phyloP scores from a whole-genome alignment of 1,140 invertebrate species.

The Lepidurus packardi region DNA sequence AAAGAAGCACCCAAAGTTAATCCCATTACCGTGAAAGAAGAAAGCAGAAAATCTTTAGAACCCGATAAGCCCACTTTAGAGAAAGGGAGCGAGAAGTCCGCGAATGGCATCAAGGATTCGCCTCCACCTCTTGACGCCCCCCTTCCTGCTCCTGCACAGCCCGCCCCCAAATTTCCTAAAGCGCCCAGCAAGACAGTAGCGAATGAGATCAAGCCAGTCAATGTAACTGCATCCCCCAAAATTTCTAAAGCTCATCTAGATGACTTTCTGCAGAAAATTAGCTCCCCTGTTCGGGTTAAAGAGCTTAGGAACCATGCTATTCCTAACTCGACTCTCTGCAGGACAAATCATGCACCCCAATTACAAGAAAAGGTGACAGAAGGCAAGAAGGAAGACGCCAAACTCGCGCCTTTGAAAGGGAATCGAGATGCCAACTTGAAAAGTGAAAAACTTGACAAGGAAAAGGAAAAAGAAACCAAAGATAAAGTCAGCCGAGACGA shows the following conservation, averaged over 20 bases:
- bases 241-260: background rate
- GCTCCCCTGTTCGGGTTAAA: background rate
- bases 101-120: background rate
- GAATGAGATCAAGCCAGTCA: background rate
- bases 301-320: background rate
- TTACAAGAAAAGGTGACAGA: conserved; percentile 35
- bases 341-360: background rate
- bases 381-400: conserved; percentile 37
- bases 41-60: background rate
- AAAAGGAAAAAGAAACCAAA: background rate
- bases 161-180: background rate
- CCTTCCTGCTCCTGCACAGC: background rate
- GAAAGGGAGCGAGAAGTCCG: background rate
- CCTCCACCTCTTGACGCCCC: background rate
- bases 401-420: conserved; percentile 37
- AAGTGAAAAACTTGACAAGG: conserved; percentile 29
- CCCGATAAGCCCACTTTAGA: background rate
- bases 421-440: conserved; percentile 35
- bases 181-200: background rate
- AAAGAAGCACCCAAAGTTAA: background rate
- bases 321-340: background rate
- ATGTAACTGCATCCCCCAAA: background rate
- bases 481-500: conserved; percentile 23
- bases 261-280: background rate
- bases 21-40: background rate